A percentile compares a stretch with the other conserved stretches of the same genome.
Evolutionary conservation across 2,888 invertebrate species (phyloP).

Genomic region (Amaurobius ferox): DNA sequence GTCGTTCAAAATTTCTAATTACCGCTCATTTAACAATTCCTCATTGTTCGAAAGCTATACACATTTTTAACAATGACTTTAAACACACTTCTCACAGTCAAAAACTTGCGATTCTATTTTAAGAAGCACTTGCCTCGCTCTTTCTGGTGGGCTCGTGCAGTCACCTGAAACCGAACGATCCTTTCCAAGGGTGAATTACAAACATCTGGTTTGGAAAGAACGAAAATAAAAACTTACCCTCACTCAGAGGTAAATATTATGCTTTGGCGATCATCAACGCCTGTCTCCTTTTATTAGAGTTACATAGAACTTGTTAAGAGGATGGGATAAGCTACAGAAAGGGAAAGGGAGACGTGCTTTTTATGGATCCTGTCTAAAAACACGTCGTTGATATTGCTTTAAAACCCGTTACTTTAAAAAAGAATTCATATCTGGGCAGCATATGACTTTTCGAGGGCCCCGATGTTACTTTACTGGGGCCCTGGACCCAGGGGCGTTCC

Average conservation of each 20-base stretch:
- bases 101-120: slow-evolving; percentile 24
- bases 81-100: background rate
- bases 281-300: background rate
- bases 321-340: background rate
- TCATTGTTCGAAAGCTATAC: background rate
- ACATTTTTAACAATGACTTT: background rate
- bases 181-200: slow-evolving; percentile 1
- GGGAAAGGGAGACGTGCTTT: background rate
- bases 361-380: background rate
- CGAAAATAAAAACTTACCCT: background rate
- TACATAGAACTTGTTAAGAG: slow-evolving; percentile 3
- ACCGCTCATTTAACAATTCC: background rate
- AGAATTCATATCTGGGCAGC: too few relatives aligned
- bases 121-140: slow-evolving; percentile 10
- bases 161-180: slow-evolving; percentile 8
- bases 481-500: too few relatives aligned
- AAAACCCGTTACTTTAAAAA: too few relatives aligned
- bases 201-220: slow-evolving; percentile 23
- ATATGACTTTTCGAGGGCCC: too few relatives aligned
- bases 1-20: background rate
- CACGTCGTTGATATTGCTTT: too few relatives aligned
- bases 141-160: background rate
- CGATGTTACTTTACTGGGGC: too few relatives aligned
- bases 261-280: slow-evolving; percentile 22
- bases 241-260: slow-evolving; percentile 27